Evolutionary conservation across 1,140 invertebrate genomes (phyloP).

Genomic region (Lutraria rhynchaena): DNA sequence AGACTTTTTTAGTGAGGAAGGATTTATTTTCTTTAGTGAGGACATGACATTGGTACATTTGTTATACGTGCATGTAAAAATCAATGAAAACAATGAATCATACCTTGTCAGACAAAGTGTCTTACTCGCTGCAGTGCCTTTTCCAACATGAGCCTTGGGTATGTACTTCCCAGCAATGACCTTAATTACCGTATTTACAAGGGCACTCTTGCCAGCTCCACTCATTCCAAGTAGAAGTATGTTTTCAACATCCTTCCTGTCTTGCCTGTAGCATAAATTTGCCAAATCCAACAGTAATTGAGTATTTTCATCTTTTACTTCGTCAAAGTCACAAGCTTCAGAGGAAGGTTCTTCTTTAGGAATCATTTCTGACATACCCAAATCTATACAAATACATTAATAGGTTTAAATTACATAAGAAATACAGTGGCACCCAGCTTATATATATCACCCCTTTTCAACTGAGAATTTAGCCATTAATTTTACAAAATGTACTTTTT

Average conservation of each 20-base stretch:
- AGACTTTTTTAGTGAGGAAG: not conserved
- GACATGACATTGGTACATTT: not conserved
- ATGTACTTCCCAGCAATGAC: constrained; percentile 26
- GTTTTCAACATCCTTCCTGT: constrained; percentile 5
- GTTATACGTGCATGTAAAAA: not conserved
- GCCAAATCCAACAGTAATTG: constrained; percentile 7
- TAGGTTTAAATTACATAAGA: no score
- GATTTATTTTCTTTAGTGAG: no score
- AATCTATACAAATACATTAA: no score
- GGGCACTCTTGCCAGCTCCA: constrained; percentile 43
- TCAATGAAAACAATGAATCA: not conserved
- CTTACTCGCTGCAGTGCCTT: constrained; percentile 12
- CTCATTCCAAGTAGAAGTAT: constrained; percentile 24
- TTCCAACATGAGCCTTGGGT: constrained; percentile 18
- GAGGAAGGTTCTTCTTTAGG: no score
- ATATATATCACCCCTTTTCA: no score
- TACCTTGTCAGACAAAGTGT: constrained; percentile 30
- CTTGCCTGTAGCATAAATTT: constrained; percentile 2
- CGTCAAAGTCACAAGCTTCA: not conserved
- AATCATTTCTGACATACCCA: no score
- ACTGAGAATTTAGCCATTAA: no score
- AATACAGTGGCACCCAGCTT: no score
- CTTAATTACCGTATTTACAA: constrained; percentile 42
- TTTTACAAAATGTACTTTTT: no score
- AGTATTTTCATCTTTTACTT: not conserved